Conservation (phyloP, 2,797 vertebrate genomes). For the Macropus fuliginosus region DNA sequence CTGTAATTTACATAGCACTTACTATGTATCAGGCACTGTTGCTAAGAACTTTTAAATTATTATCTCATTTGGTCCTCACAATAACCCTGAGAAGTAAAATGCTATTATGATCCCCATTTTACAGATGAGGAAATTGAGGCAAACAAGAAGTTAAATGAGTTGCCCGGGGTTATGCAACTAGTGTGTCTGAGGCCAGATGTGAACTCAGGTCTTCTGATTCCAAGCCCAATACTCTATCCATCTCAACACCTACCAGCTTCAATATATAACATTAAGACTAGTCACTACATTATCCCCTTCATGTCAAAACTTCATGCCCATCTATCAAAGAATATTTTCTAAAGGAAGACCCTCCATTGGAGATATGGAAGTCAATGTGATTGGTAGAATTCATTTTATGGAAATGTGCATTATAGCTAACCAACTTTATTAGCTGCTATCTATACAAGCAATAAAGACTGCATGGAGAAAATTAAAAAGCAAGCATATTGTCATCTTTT, state of each 20-base stretch:
- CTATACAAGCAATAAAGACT: background rate
- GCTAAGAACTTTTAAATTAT: background rate
- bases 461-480: background rate
- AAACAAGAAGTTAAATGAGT: background rate
- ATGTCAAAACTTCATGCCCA: background rate
- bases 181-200: background rate
- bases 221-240: background rate
- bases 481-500: background rate
- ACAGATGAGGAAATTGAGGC: background rate
- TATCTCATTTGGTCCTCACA: background rate
- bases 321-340: too few relatives aligned
- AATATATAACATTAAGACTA: background rate
- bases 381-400: too few relatives aligned
- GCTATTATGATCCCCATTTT: background rate
- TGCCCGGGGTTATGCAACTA: background rate
- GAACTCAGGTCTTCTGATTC: background rate
- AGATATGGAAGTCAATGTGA: too few relatives aligned
- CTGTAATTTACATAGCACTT: background rate
- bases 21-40: background rate
- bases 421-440: background rate
- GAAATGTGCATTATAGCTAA: background rate
- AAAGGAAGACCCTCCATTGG: too few relatives aligned
- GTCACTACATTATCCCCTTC: background rate
- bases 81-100: background rate
- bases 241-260: background rate